Conservation (phyloP, 2,113 vertebrate species). For the Sinosuthora webbiana region DNA sequence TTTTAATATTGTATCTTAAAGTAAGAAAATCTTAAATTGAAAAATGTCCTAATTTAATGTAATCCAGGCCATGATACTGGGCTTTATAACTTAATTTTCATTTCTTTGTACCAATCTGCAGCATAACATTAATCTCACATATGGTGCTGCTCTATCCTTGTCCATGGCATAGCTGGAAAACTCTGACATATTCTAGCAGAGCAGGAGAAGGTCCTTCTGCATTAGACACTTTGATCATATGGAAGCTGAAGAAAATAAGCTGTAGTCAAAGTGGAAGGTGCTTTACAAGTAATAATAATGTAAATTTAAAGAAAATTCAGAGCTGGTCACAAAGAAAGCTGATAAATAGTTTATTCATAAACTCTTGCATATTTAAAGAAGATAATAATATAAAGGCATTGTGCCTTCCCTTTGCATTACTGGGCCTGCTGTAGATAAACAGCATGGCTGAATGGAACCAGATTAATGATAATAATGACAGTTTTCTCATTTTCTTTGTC, state of each 20-base stretch:
- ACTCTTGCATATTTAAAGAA: conserved; percentile 41
- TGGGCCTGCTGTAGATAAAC: conserved; percentile 44
- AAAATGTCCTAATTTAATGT: not conserved
- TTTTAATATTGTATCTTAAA: not conserved
- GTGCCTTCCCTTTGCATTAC: conserved; percentile 40
- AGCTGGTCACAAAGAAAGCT: conserved; percentile 16
- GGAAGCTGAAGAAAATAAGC: not conserved
- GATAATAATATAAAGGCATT: conserved; percentile 28
- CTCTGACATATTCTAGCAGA: not conserved
- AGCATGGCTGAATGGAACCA: conserved; percentile 40
- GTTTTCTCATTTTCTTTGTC: conserved; percentile 49
- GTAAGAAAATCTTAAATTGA: not conserved
- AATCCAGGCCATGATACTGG: not conserved
- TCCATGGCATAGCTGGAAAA: not conserved
- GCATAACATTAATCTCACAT: not conserved
- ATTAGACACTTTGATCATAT: not conserved
- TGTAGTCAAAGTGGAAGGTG: conserved; percentile 8
- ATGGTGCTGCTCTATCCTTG: not conserved
- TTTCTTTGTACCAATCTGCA: not conserved
- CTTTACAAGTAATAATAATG: not conserved
- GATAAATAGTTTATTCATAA: conserved; percentile 56
- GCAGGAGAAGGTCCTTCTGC: not conserved
- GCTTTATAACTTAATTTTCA: not conserved
- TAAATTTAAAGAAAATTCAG: conserved; percentile 53
- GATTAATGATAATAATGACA: conserved; percentile 58